Evolutionary conservation across 53 echinoderm and acorn worm species (phyloP), one percentile per base, ranked within the genome.

Genomic region (Hippasteria phrygiana): DNA sequence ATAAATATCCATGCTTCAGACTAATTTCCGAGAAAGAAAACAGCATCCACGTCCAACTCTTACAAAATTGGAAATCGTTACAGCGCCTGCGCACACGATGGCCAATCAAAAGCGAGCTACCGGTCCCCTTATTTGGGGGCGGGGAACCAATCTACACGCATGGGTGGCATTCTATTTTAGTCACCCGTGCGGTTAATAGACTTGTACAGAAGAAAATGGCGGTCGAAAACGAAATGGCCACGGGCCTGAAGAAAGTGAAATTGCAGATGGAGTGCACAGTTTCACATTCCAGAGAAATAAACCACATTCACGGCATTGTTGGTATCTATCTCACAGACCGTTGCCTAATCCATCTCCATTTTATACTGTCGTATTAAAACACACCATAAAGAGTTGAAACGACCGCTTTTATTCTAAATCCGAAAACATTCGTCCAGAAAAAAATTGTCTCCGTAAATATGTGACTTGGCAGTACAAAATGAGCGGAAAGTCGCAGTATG

Each of bases 301-400:
- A 24, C 62, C 59, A 27, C 79, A 79, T 79, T 56, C 79, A 27
- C 36, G 17, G 46, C 79, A 79, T 79, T 79, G 62, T 62, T 43
- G n/a, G 27, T 14, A 42, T 54, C 53, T 10, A n/a, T 77, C 55
- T 77, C 77, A 11, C 55, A 16, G 74, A 35, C 55, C 77, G 34
- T 18, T 33, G 13, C 36, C n/a, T 32, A 13, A 40, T 26, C 62
- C 79, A 79, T 79, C 62, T 59, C 40, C 8, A 13, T 73, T 14
- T 48, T 18, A 31, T n/a, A 45, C 24, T 20, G 16, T 36, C 77
- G 11, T 0, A 40, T 35, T 14, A 79, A 79, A 79, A 79, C 79
- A 59, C 29, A 37, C 41, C 55, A 55, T 77, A 55, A 77, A 67
- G 20, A 17, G 2, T 59, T 3, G 26, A 59, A 17, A 26, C 8